Evolutionary conservation across 2,113 vertebrate species (phyloP).

Genomic region (Trinectes maculatus): DNA sequence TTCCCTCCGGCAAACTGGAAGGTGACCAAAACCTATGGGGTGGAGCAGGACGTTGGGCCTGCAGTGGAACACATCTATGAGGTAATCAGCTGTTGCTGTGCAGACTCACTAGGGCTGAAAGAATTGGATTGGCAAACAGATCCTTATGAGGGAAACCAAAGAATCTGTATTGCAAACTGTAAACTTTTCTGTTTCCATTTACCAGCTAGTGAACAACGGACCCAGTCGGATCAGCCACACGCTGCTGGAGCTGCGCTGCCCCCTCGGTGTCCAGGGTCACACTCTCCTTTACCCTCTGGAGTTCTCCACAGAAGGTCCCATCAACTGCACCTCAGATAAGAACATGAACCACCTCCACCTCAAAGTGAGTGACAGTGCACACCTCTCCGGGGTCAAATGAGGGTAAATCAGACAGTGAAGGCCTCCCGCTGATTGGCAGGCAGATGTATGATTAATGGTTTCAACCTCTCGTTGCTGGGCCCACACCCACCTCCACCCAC

Average conservation of each 20-base stretch:
- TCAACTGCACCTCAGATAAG: conserved; percentile 86
- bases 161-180: conserved; percentile 27
- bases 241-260: conserved; percentile 85
- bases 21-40: conserved; percentile 70
- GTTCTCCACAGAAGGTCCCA: conserved; percentile 79
- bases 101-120: conserved; percentile 22
- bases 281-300: conserved; percentile 85
- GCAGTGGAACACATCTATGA: conserved; percentile 89
- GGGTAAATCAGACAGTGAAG: conserved; percentile 29
- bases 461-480: conserved; percentile 27
- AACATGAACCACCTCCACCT: conserved; percentile 80
- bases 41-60: conserved; percentile 87
- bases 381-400: conserved; percentile 33
- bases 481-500: conserved; percentile 61
- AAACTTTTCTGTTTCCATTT: neutral
- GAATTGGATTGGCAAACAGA: conserved; percentile 32
- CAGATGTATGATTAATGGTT: conserved; percentile 48
- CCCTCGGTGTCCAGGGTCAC: conserved; percentile 77
- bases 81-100: conserved; percentile 74
- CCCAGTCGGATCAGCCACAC: conserved; percentile 88
- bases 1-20: conserved; percentile 87
- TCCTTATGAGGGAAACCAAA: conserved; percentile 14
- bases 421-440: conserved; percentile 37
- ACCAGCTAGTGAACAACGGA: conserved; percentile 88
- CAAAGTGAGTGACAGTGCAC: conserved; percentile 77